A percentile compares a stretch with the other conserved stretches of the same genome.
Evolutionary conservation across 2,113 vertebrate species (phyloP).

Genomic region (Otolemur garnettii): DNA sequence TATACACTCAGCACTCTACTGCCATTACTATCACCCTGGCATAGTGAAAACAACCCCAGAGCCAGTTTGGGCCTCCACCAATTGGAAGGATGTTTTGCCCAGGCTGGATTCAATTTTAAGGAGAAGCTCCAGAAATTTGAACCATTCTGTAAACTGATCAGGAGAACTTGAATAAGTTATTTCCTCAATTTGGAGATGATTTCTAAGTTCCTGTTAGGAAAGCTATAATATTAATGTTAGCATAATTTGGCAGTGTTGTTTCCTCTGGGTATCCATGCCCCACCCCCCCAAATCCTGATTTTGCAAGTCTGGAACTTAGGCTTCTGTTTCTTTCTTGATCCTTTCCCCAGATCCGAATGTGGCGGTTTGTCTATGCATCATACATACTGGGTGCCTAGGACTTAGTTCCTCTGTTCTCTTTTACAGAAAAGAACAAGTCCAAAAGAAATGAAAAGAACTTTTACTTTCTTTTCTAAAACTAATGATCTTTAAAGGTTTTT

Average conservation of each 20-base stretch:
- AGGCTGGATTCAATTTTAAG: background rate
- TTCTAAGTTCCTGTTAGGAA: background rate
- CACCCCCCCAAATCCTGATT: background rate
- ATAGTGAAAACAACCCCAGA: background rate
- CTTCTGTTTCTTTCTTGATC: background rate
- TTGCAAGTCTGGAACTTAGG: background rate
- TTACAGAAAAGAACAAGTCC: background rate
- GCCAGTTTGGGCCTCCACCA: background rate
- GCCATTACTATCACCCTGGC: accelerated
- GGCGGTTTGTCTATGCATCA: background rate
- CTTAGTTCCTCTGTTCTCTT: background rate
- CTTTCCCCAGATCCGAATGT: background rate
- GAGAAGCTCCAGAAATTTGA: background rate
- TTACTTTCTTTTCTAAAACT: background rate
- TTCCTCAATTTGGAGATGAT: background rate
- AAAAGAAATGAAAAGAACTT: slow-evolving; percentile 7
- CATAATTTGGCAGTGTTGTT: background rate
- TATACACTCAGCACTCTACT: background rate
- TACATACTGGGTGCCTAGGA: background rate
- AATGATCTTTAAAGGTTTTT: background rate
- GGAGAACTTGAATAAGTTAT: background rate
- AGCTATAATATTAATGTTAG: background rate
- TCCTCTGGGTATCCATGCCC: background rate
- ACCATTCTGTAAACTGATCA: background rate
- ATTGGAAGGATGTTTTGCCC: background rate